Evolutionary conservation across 2,888 invertebrate genomes (phyloP).

Genomic region (Eupithecia dodoneata): DNA sequence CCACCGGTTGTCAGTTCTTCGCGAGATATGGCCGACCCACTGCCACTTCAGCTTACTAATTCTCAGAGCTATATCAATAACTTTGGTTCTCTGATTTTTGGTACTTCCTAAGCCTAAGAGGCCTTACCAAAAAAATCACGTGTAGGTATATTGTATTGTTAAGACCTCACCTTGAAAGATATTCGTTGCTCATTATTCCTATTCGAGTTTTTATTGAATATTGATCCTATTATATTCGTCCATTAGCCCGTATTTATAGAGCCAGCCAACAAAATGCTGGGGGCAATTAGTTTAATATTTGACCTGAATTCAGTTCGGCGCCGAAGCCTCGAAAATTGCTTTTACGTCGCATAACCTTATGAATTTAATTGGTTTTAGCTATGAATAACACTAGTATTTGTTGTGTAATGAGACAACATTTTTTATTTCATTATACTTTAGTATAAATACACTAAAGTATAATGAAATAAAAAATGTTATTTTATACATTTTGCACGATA

Average conservation of each 20-base stretch:
- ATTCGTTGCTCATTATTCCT: background rate
- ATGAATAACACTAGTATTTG: background rate
- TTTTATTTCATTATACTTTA: background rate
- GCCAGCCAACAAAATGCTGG: slow-evolving; percentile 5
- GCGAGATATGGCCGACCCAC: too few relatives aligned
- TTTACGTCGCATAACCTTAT: slow-evolving; percentile 1
- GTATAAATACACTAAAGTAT: background rate
- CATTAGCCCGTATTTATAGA: slow-evolving; percentile 3
- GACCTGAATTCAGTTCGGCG: slow-evolving; percentile 19
- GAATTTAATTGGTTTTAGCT: slow-evolving; percentile 13
- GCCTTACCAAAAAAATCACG: background rate
- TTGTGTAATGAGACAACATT: background rate
- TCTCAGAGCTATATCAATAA: too few relatives aligned
- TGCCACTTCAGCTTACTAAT: too few relatives aligned
- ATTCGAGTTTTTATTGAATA: background rate
- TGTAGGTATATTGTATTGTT: too few relatives aligned
- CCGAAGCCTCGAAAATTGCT: slow-evolving; percentile 15
- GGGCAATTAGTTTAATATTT: slow-evolving; percentile 14
- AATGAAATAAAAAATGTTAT: background rate
- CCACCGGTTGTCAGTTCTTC: too few relatives aligned
- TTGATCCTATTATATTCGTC: background rate
- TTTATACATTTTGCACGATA: background rate
- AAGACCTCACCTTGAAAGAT: background rate
- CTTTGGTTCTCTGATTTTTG: too few relatives aligned
- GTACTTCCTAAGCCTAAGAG: too few relatives aligned